Base-by-base conservation (phyloP, 64 coral and sea anemone species). In the Porites lutea region DNA sequence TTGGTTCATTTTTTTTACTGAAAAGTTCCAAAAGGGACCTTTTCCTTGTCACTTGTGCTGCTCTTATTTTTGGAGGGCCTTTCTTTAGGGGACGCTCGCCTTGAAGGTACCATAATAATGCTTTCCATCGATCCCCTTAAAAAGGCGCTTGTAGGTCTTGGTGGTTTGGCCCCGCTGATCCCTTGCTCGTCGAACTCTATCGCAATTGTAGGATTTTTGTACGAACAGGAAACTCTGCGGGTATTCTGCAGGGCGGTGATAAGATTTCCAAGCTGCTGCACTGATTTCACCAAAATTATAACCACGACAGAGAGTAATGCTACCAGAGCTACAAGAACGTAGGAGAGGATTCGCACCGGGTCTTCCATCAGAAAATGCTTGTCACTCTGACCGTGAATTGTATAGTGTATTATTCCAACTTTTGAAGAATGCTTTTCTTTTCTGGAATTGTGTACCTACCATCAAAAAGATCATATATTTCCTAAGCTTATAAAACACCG, bases 121-220 rank as follows among this genome's bases (percentile, higher is more conserved):
- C 63, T 84, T 48, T 84, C 81, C 62, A 7, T 84, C 19, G 81
- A 84, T 8, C 19, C 47, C 62, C 2, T 21, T 4, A 52, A 23
- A 61, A 61, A 84, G n/a, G 79, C 5, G 16, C 79, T 48, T 22
- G 58, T 82, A 48, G 81, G 63, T 52, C 75, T 84, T 5, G 46
- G 13, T n/a, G 15, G 62, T 5, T 6, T 5, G 11, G 3, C 78
- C n/a, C 3, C 19, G n/a, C 0, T 18, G 54, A 15, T 67, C 80
- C 15, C 49, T n/a, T 49, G 12, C 5, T 50, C 48, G 16, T 14
- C 13, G n/a, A 14, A 8, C n/a, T 51, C 19, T 6, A 68, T 22
- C 44, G 8, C 8, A 51, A 6, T 68, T 16, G n/a, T 10, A 8
- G 81, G 18, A 63, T 68, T 67, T 18, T 13, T 49, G 54, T 4